phyloP scores from a whole-genome alignment of 92 coral and sea anemone genomes.

The Palythoa caribaeorum region DNA sequence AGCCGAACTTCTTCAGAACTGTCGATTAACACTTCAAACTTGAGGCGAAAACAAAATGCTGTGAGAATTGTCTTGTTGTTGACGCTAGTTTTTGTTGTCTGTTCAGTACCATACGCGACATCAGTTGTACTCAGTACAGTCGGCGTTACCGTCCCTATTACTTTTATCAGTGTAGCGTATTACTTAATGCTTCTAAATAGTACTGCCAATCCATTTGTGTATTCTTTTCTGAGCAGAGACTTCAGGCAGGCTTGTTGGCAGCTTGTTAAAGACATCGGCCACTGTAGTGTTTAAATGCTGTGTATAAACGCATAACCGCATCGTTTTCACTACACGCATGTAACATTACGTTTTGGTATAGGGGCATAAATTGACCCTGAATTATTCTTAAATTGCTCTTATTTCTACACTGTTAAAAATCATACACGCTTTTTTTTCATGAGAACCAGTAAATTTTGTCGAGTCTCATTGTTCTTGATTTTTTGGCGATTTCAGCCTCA shows the following conservation, averaged over 20 bases:
- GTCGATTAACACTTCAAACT: slow-evolving; percentile 3
- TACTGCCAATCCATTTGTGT: slow-evolving; percentile 85
- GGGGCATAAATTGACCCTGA: too few species aligned
- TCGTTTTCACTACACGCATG: not conserved
- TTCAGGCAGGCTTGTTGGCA: slow-evolving; percentile 75
- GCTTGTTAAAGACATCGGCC: slow-evolving; percentile 21
- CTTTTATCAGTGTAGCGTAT: slow-evolving; percentile 70
- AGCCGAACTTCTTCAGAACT: slow-evolving; percentile 32
- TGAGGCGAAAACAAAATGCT: slow-evolving; percentile 60
- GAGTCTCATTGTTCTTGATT: too few species aligned
- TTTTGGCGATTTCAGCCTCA: too few species aligned
- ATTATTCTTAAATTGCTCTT: too few species aligned
- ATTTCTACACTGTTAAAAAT: too few species aligned
- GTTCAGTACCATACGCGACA: slow-evolving; percentile 82
- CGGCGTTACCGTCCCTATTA: slow-evolving; percentile 48
- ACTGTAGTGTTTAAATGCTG: not conserved
- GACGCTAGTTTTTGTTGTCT: slow-evolving; percentile 81
- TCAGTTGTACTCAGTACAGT: slow-evolving; percentile 62
- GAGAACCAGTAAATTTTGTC: too few species aligned
- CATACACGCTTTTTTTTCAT: too few species aligned
- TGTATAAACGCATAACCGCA: not conserved
- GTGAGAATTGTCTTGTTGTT: slow-evolving; percentile 72
- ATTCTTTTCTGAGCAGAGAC: slow-evolving; percentile 87
- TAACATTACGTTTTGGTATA: too few species aligned
- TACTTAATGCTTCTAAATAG: slow-evolving; percentile 88